Evolutionary conservation across 1,140 invertebrate genomes (phyloP).

Genomic region (Drosophila erecta): DNA sequence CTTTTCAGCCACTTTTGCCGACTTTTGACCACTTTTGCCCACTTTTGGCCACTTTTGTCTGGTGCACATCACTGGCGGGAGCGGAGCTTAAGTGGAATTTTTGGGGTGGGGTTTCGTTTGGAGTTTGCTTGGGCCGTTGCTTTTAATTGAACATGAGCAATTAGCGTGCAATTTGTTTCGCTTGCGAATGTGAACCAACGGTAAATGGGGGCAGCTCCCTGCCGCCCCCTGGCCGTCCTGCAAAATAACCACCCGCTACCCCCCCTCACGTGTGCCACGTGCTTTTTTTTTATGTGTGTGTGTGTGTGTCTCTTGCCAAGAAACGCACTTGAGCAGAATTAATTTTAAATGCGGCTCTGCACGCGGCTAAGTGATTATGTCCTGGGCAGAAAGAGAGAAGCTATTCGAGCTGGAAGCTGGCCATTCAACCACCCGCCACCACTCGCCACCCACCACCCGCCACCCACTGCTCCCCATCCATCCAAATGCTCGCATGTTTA

Average conservation of each 20-base stretch:
- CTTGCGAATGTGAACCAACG: slow-evolving; percentile 66
- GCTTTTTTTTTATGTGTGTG: slow-evolving; percentile 23
- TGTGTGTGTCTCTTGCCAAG: slow-evolving; percentile 48
- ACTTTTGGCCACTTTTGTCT: neutral
- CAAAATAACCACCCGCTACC: neutral
- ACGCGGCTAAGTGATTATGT: slow-evolving; percentile 82
- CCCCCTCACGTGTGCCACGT: slow-evolving; percentile 64
- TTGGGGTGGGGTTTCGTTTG: slow-evolving; percentile 22
- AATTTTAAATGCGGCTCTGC: slow-evolving; percentile 83
- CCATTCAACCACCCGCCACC: slow-evolving; percentile 41
- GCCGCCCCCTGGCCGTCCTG: neutral
- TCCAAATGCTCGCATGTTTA: slow-evolving; percentile 77
- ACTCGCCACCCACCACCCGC: slow-evolving; percentile 19
- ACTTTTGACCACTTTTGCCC: no score
- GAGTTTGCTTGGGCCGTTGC: slow-evolving; percentile 40
- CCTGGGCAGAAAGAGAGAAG: slow-evolving; percentile 39
- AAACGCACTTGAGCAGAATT: slow-evolving; percentile 84
- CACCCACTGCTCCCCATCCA: slow-evolving; percentile 8
- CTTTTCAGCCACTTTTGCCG: neutral
- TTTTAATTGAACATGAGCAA: slow-evolving; percentile 84
- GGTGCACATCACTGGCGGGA: slow-evolving; percentile 9
- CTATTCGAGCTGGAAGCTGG: slow-evolving; percentile 15
- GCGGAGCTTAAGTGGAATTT: slow-evolving; percentile 11
- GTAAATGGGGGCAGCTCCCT: slow-evolving; percentile 49
- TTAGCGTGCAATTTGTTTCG: slow-evolving; percentile 83